A percentile compares a stretch with the other conserved stretches of the same genome.
phyloP scores from a whole-genome alignment of 2,888 invertebrate species.

The Kryphioiulus occultus region DNA sequence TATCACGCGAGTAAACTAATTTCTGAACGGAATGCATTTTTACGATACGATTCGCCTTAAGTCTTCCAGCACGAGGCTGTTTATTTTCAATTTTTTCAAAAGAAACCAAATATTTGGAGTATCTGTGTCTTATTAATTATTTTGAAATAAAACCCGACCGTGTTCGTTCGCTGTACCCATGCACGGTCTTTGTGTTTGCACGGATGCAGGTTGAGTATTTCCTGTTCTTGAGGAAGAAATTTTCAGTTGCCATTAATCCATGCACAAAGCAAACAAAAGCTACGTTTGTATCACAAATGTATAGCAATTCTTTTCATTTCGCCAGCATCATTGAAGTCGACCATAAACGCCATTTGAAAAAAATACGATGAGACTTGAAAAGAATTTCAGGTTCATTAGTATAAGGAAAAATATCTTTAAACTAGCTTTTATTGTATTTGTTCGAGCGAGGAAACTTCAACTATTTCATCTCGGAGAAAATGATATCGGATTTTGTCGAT shows the following conservation, averaged over 20 bases:
- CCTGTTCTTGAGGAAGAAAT: constrained; percentile 1
- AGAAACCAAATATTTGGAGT: background rate
- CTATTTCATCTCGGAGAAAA: background rate
- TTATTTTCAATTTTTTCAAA: too few species aligned
- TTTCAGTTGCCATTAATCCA: background rate
- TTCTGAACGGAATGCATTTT: background rate
- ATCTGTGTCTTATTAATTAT: background rate
- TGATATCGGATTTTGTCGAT: constrained; percentile 17
- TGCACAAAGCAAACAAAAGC: background rate
- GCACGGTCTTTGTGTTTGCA: background rate
- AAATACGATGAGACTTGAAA: background rate
- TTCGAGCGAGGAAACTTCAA: background rate
- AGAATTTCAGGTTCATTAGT: constrained; percentile 13
- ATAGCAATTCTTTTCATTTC: background rate
- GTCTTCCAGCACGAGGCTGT: too few species aligned
- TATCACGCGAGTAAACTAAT: background rate
- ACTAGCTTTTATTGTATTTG: constrained; percentile 4
- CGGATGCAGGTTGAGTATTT: background rate
- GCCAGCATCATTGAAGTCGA: background rate
- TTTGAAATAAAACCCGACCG: background rate
- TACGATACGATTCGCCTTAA: too few species aligned
- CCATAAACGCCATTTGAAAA: background rate
- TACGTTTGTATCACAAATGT: background rate
- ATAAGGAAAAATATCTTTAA: background rate
- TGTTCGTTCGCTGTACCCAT: background rate